Conservation (phyloP, 2,113 vertebrate species). For the Notiomystis cincta region DNA sequence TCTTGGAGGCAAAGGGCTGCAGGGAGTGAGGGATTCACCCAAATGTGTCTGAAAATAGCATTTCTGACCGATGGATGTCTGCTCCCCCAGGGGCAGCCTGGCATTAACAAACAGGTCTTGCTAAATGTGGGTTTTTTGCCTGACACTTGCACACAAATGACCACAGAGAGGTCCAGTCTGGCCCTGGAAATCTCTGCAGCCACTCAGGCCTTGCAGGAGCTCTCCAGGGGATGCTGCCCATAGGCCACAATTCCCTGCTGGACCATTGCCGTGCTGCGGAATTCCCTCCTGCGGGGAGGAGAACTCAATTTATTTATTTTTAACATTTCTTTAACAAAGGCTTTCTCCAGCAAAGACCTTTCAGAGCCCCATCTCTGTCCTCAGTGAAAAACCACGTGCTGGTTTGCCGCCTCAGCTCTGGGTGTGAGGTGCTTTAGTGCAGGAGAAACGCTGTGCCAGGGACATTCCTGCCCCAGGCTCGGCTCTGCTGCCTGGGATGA, state of each 20-base stretch:
- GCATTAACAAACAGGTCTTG: neutral
- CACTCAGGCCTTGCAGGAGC: neutral
- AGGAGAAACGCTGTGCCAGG: neutral
- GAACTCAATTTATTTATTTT: neutral
- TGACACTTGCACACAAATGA: neutral
- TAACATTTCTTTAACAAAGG: neutral
- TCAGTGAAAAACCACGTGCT: neutral
- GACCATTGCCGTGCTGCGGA: neutral
- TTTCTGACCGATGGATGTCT: neutral
- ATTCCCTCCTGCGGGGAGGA: neutral
- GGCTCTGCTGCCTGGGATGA: neutral
- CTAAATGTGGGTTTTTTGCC: neutral
- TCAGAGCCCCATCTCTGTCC: neutral
- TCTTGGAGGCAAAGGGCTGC: neutral
- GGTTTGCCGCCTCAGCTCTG: neutral
- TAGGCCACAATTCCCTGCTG: rapidly evolving
- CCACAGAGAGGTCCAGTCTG: neutral
- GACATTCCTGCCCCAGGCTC: neutral
- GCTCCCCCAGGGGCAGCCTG: neutral
- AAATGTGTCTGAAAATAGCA: neutral
- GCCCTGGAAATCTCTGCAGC: neutral
- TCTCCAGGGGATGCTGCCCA: neutral
- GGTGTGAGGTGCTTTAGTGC: rapidly evolving
- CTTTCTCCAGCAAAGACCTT: neutral
- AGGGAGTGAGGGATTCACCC: neutral